A percentile compares a stretch with the other conserved stretches of the same genome.
Evolutionary conservation across 2,797 vertebrate species (phyloP).

Genomic region (Huso huso): DNA sequence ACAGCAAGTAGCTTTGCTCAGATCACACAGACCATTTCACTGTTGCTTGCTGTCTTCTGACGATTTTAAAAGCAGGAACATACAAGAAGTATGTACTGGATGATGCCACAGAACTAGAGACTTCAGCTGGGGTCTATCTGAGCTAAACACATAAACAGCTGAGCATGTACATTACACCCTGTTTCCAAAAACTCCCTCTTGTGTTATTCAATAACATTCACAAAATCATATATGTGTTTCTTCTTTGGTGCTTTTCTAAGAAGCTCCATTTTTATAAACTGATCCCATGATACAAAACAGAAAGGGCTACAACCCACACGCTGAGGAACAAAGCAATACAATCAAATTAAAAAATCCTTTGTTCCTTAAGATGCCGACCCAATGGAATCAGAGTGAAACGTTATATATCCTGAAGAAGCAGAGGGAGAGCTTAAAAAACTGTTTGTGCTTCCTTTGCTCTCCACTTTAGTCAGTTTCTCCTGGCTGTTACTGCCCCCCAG

Average conservation of each 20-base stretch:
- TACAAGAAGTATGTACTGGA: constrained; percentile 24
- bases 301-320: constrained; percentile 7
- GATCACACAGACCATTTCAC: constrained; percentile 12
- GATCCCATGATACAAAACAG: neutral
- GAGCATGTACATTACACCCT: constrained; percentile 10
- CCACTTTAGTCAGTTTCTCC: constrained; percentile 48
- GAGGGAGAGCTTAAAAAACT: constrained; percentile 80
- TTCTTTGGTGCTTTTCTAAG: constrained; percentile 4
- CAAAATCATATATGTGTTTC: neutral
- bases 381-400: constrained; percentile 73
- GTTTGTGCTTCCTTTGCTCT: constrained; percentile 70
- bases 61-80: constrained; percentile 19
- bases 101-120: constrained; percentile 8
- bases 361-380: constrained; percentile 63
- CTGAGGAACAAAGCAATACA: constrained; percentile 6
- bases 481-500: constrained; percentile 32
- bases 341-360: too few species aligned
- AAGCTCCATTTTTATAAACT: constrained; percentile 11
- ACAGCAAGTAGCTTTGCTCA: constrained; percentile 20
- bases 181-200: constrained; percentile 5
- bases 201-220: neutral
- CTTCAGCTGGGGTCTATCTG: constrained; percentile 23
- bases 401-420: constrained; percentile 70
- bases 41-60: neutral
- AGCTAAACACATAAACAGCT: constrained; percentile 32